Evolutionary conservation across 2,113 vertebrate genomes (phyloP), one percentile per base, ranked within the genome.

Genomic region (Pomatostomus ruficeps): DNA sequence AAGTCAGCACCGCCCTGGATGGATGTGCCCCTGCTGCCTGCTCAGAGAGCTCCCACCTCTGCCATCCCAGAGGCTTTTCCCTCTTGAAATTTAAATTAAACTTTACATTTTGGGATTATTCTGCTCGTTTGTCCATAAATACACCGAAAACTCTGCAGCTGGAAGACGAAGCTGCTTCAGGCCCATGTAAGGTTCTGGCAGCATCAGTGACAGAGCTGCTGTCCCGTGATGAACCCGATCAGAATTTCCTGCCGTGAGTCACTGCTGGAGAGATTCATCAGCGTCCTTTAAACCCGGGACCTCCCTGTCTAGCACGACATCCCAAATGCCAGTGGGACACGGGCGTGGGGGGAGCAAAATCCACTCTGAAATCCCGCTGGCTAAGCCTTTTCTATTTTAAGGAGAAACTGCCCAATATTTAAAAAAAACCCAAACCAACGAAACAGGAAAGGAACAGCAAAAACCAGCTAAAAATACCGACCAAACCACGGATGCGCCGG

Each of bases 381-480:
- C 79, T 90, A 91, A 96, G 95, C 63, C n/a, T 88, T 76, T 95
- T 85, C 93, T 95, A 94, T 95, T 91, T 89, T 43, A 70, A 95
- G 93, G n/a, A 76, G 71, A 79, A 72, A 76, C 19, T 89, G 90
- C 74, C 59, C 94, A 83, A 76, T 70, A 70, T 86, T 74, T 63
- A 12, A 2, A 7, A 25, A 46, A 58, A 89, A 35, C 22, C 1
- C 10, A n/a, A n/a, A n/a, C 26, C 71, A 76, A 45, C 17, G 14
- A 11, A 51, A 13, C 70, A 76, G 49, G 89, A 76, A 95, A 93
- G 78, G 40, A 85, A 31, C 7, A 63, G 86, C 35, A 26, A 61
- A 82, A 71, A 72, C 3, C 40, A 12, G 66, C 62, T 81, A 25
- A 33, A 88, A 76, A 88, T 29, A 89, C 66, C 3, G 7, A 80